phyloP scores from a whole-genome alignment of 2,113 vertebrate species.

The Mola mola region DNA sequence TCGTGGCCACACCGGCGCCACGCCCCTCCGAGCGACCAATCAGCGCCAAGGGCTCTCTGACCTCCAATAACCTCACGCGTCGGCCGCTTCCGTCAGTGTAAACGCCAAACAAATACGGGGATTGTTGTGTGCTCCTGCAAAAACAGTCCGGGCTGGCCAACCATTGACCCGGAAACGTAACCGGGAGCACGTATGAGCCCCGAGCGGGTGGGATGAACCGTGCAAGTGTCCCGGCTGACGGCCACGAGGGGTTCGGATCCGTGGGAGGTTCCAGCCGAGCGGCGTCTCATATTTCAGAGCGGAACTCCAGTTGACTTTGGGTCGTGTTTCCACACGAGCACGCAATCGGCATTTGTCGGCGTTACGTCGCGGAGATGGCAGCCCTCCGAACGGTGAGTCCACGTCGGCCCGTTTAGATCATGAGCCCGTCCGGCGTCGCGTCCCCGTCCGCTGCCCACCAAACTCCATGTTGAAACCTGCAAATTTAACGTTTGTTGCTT shows the following conservation, averaged over 20 bases:
- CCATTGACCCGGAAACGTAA: background rate
- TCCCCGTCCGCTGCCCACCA: background rate
- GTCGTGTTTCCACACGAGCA: constrained; percentile 73
- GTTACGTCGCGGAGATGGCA: constrained; percentile 74
- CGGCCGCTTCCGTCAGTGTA: background rate
- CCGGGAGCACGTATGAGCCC: too few relatives aligned
- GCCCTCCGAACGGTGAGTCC: constrained; percentile 79
- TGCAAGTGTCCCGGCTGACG: too few relatives aligned
- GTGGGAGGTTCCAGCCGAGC: too few relatives aligned
- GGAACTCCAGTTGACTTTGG: constrained; percentile 63
- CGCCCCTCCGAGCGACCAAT: constrained; percentile 66
- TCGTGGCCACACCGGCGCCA: too few relatives aligned
- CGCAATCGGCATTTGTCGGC: constrained; percentile 3
- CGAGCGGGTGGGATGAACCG: too few relatives aligned
- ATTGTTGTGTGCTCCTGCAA: background rate
- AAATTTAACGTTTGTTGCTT: background rate
- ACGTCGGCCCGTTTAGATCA: background rate
- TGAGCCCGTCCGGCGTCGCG: background rate
- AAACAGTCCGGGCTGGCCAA: accelerated
- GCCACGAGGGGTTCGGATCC: too few relatives aligned
- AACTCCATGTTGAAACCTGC: background rate
- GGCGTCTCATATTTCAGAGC: constrained; percentile 29
- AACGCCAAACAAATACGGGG: too few relatives aligned
- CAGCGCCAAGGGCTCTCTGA: constrained; percentile 41
- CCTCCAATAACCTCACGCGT: background rate